A percentile compares a stretch with the other conserved stretches of the same genome.
phyloP scores from a whole-genome alignment of 2,888 invertebrate genomes.

The Petrolisthes cinctipes region DNA sequence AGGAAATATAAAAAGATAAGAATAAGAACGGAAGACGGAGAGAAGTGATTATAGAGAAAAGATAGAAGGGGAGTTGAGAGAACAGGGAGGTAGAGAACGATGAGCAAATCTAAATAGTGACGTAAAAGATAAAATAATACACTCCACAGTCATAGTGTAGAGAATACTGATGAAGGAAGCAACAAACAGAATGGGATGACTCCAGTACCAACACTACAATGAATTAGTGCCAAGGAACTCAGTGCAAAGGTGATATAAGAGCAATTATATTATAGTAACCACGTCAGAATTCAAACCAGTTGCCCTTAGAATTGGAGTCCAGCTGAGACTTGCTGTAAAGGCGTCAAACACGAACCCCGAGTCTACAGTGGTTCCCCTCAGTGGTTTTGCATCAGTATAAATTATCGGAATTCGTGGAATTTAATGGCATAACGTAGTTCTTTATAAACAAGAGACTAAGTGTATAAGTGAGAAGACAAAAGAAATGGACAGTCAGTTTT shows the following conservation, averaged over 20 bases:
- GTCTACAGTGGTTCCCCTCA: too few species aligned
- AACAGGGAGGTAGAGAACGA: neutral
- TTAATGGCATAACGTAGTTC: too few species aligned
- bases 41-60: conserved; percentile 15
- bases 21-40: conserved; percentile 13
- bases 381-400: too few species aligned
- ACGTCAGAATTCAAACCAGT: neutral
- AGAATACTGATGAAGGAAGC: neutral
- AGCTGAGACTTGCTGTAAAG: too few species aligned
- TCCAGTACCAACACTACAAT: neutral
- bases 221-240: neutral
- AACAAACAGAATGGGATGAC: neutral
- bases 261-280: neutral
- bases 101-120: neutral
- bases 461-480: too few species aligned
- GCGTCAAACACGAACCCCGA: too few species aligned
- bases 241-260: neutral
- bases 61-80: neutral
- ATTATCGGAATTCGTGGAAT: too few species aligned
- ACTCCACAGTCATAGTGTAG: too few species aligned
- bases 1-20: neutral
- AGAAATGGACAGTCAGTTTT: too few species aligned
- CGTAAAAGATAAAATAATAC: neutral
- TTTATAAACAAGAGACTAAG: too few species aligned
- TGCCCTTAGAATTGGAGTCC: neutral